Evolutionary conservation across 1,140 invertebrate species (phyloP).

Genomic region (Cydia splendana): DNA sequence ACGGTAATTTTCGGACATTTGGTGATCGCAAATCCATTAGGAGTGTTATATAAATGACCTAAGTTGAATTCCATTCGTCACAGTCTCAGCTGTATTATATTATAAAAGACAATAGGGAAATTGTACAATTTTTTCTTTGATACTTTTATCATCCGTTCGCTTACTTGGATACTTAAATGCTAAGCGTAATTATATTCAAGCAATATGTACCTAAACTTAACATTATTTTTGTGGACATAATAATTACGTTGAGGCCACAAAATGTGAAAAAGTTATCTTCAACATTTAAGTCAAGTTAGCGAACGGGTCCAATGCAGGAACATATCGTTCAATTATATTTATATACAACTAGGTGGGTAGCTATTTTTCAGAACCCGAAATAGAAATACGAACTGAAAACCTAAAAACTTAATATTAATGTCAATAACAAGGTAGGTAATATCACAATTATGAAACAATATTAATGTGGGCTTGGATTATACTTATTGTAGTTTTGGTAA

Average conservation of each 20-base stretch:
- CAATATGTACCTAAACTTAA: neutral
- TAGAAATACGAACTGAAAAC: neutral
- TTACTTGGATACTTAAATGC: neutral
- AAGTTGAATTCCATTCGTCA: neutral
- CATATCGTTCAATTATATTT: neutral
- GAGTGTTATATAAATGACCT: neutral
- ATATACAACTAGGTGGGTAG: neutral
- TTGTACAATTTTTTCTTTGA: neutral
- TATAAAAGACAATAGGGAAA: neutral
- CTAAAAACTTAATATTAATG: slow-evolving; percentile 16
- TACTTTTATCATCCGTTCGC: neutral
- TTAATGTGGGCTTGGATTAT: slow-evolving; percentile 47
- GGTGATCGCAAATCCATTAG: neutral
- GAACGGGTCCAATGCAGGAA: neutral
- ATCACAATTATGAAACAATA: slow-evolving; percentile 69
- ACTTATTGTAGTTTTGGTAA: slow-evolving; percentile 44
- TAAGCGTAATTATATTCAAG: neutral
- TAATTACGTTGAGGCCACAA: neutral
- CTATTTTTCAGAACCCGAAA: neutral
- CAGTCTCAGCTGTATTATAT: neutral
- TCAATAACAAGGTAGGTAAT: slow-evolving; percentile 39
- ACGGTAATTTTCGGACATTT: slow-evolving; percentile 8
- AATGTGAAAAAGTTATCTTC: too few species aligned
- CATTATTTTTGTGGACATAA: neutral
- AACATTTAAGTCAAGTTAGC: slow-evolving; percentile 12